A percentile compares a stretch with the other conserved stretches of the same genome.
Conservation (phyloP, 2,888 invertebrate genomes). For the Standfussiana lucernea region DNA sequence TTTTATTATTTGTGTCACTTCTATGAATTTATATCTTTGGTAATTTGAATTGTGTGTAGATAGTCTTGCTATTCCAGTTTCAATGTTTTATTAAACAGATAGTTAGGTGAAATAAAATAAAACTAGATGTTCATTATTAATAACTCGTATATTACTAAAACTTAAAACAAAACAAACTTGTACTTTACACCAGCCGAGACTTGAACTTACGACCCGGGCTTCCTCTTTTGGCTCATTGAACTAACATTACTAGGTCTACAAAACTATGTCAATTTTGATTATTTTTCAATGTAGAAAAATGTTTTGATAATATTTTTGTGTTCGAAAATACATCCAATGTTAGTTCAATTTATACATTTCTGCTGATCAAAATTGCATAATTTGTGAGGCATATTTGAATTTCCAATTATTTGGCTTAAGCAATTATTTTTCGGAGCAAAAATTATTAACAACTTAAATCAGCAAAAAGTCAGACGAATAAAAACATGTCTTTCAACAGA, state of each 20-base stretch:
- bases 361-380: slow-evolving; percentile 33
- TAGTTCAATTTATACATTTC: slow-evolving; percentile 41
- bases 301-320: slow-evolving; percentile 26
- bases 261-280: slow-evolving; percentile 22
- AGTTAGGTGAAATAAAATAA: slow-evolving; percentile 48
- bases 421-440: slow-evolving; percentile 7
- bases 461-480: slow-evolving; percentile 41
- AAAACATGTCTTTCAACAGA: slow-evolving; percentile 62
- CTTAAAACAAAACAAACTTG: slow-evolving; percentile 70
- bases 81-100: background rate
- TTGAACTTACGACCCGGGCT: slow-evolving; percentile 33
- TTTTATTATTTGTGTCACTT: background rate
- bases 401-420: background rate
- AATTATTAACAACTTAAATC: slow-evolving; percentile 38
- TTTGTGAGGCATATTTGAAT: background rate
- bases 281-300: slow-evolving; percentile 22
- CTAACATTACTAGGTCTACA: slow-evolving; percentile 45
- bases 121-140: slow-evolving; percentile 44
- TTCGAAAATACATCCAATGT: slow-evolving; percentile 24
- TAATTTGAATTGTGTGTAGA: background rate
- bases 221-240: slow-evolving; percentile 38
- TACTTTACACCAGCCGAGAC: slow-evolving; percentile 59
- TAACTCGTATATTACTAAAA: slow-evolving; percentile 69
- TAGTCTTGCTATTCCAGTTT: background rate
- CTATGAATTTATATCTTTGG: background rate